Conservation (phyloP, 2,797 vertebrate species). For the Phalanger gymnotis region DNA sequence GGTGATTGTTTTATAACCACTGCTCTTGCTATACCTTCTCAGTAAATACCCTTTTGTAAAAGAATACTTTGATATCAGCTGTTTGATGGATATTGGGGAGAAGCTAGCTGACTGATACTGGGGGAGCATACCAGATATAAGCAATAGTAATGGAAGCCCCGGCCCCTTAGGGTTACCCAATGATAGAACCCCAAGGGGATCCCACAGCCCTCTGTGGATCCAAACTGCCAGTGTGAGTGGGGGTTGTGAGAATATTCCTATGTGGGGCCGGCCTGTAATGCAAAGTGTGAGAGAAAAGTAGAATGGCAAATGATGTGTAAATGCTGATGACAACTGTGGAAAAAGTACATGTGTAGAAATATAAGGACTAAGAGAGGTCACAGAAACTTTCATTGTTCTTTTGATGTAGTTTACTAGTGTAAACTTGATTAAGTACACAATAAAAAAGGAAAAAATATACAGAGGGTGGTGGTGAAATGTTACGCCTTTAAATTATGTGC, state of each 20-base stretch:
- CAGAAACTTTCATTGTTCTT: not conserved
- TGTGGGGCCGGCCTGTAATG: not conserved
- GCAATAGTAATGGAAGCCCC: not conserved
- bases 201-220: not conserved
- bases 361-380: not conserved
- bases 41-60: not conserved
- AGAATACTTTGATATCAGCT: not conserved
- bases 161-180: not conserved
- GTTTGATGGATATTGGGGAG: not conserved
- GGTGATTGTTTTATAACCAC: not conserved
- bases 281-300: not conserved
- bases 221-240: not conserved
- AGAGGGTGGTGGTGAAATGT: not conserved
- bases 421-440: not conserved
- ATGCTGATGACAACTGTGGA: not conserved
- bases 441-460: not conserved
- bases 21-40: not conserved
- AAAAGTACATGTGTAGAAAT: not conserved
- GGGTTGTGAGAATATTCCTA: not conserved
- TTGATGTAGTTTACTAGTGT: not conserved
- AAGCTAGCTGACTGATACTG: not conserved
- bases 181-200: not conserved
- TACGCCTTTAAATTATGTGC: not conserved
- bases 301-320: not conserved
- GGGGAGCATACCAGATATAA: not conserved